Evolutionary conservation across 2,888 invertebrate genomes (phyloP), one percentile per base, ranked within the genome.

Genomic region (Acrocyrtus sp.): DNA sequence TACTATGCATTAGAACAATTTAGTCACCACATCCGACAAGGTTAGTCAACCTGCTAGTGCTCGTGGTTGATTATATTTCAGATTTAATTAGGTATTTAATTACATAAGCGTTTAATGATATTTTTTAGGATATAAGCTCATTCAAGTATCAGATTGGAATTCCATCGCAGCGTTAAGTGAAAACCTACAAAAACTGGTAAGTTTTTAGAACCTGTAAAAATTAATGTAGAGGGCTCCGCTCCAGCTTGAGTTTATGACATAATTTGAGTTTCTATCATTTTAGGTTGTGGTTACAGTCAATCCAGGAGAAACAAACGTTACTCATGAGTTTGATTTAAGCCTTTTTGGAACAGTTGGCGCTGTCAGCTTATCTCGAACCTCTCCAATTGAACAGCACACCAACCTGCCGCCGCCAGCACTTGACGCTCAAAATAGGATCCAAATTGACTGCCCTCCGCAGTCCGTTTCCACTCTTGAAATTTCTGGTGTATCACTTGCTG

Each of bases 1-100:
- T 81, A 75, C 50, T 78, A 76, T 43, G 75, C 75, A 2, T 63
- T 80, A 63, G 57, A 65, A 41, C 81, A 81, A 63, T 80, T 81
- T 62, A 78, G 76, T 29, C 78, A 74, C 34, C 80, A 78, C 54
- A 78, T 81, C 17, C 70, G 58, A 22, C 72, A 78, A 72, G 81
- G 79, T 75, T 50, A 34, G 21, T 6, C 29, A 41, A 53, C 19
- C 41, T 27, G 53, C 34, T 43, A 48, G n/a, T n/a, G n/a, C n/a
- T n/a, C n/a, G n/a, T n/a, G n/a, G n/a, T n/a, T n/a, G n/a, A n/a
- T n/a, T n/a, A n/a, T n/a, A n/a, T n/a, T n/a, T n/a, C n/a, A n/a
- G n/a, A n/a, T n/a, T n/a, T n/a, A n/a, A n/a, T n/a, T n/a, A n/a
- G n/a, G n/a, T n/a, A n/a, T n/a, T n/a, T n/a, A n/a, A n/a, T n/a